These are phyloP conservation scores for Halesus radiatus DNA, from an alignment of 1,140 invertebrate genomes.

Conservation along the genomic window DNA sequence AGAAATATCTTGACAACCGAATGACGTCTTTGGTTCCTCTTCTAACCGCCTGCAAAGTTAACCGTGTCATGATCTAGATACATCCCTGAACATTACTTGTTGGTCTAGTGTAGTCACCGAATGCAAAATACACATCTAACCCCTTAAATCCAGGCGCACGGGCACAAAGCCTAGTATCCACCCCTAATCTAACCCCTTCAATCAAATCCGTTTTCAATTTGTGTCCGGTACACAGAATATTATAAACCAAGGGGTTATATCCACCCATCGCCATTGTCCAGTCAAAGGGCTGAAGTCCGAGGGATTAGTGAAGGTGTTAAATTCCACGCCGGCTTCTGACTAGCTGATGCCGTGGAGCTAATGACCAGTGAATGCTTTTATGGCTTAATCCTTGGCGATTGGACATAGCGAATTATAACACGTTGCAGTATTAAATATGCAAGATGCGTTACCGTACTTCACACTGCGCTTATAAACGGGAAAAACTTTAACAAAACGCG, in stretches of 20 bases:
- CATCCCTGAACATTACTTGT: not conserved
- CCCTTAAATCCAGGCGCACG: not conserved
- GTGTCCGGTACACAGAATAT: not conserved
- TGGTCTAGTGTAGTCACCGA: not conserved
- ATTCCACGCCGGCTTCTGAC: not conserved
- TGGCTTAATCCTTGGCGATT: not conserved
- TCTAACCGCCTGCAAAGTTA: too few relatives aligned
- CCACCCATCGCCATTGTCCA: not conserved
- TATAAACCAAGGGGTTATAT: not conserved
- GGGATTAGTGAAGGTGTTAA: slow-evolving; percentile 24
- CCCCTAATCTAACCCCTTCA: not conserved
- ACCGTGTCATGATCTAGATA: too few relatives aligned
- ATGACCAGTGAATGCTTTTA: not conserved
- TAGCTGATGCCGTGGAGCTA: not conserved
- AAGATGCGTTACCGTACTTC: not conserved
- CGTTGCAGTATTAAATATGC: not conserved
- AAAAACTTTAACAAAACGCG: not conserved
- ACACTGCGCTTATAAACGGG: not conserved
- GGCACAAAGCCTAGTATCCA: not conserved
- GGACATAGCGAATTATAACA: not conserved
- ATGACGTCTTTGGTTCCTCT: too few relatives aligned
- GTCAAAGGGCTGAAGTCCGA: slow-evolving; percentile 4
- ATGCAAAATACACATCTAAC: not conserved
- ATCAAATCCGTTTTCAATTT: not conserved
- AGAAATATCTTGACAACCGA: too few relatives aligned